Evolutionary conservation across 2,888 invertebrate species (phyloP).

Genomic region (Euphydryas editha): DNA sequence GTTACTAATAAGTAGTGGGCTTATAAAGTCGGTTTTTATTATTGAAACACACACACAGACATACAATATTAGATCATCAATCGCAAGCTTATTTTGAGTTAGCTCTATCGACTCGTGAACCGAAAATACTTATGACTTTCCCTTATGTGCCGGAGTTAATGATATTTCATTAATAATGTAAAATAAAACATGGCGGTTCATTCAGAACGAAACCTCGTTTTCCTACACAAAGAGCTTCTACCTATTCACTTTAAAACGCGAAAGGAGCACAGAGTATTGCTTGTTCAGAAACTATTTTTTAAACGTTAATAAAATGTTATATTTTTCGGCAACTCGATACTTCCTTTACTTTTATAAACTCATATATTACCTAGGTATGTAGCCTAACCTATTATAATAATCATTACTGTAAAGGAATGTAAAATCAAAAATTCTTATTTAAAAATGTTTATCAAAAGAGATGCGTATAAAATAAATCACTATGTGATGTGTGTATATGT

Average conservation of each 20-base stretch:
- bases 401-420: too few relatives aligned
- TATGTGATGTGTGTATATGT: too few relatives aligned
- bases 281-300: constrained; percentile 35
- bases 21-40: too few relatives aligned
- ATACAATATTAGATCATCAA: neutral
- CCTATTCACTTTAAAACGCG: constrained; percentile 74
- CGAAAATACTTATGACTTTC: constrained; percentile 2
- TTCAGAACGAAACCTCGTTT: constrained; percentile 63
- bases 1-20: too few relatives aligned
- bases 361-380: too few relatives aligned
- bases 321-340: too few relatives aligned
- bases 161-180: constrained; percentile 52
- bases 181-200: constrained; percentile 55
- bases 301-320: too few relatives aligned
- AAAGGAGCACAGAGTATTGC: constrained; percentile 57
- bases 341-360: neutral
- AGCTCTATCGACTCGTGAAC: neutral
- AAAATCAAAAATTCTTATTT: too few relatives aligned
- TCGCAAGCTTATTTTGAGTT: neutral
- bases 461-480: too few relatives aligned
- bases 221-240: constrained; percentile 64
- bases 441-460: too few relatives aligned
- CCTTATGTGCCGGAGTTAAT: constrained; percentile 36
- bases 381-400: too few relatives aligned
- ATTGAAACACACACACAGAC: too few relatives aligned